These are phyloP conservation scores for Chymomyza caudatula DNA, from an alignment of 2,888 invertebrate genomes.

Conservation along the genomic window DNA sequence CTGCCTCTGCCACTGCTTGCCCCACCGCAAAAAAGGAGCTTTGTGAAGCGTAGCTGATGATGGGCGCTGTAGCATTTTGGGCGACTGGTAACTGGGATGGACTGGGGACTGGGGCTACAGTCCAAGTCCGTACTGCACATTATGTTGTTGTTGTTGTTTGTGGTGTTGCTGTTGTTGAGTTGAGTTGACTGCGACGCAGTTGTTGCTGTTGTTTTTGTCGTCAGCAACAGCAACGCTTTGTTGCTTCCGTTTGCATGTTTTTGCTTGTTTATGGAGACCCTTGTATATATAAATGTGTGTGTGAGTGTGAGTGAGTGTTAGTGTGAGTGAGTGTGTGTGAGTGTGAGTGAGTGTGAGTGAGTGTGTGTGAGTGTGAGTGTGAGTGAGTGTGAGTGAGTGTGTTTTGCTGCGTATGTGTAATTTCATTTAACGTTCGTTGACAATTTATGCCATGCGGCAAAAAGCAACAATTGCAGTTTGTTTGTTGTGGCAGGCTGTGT, in stretches of 20 bases:
- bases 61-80: no score
- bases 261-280: conserved; percentile 6
- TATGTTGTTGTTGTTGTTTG: not conserved
- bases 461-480: conserved; percentile 4
- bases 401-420: not conserved
- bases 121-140: not conserved
- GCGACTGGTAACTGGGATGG: not conserved
- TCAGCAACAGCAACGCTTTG: conserved; percentile 1
- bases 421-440: conserved; percentile 8
- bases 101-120: no score
- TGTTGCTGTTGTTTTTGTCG: conserved; percentile 1
- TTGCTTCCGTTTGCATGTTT: conserved; percentile 9
- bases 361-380: no score
- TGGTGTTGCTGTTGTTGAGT: not conserved
- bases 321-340: no score
- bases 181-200: no score
- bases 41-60: no score
- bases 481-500: not conserved
- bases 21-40: not conserved
- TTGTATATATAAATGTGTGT: no score
- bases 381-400: not conserved
- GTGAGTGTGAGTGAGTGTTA: no score
- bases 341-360: no score
- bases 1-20: not conserved
- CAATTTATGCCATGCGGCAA: conserved; percentile 2